Evolutionary conservation across 2,797 vertebrate species (phyloP), one percentile per base, ranked within the genome.

Genomic region (Coregonus suidteri): DNA sequence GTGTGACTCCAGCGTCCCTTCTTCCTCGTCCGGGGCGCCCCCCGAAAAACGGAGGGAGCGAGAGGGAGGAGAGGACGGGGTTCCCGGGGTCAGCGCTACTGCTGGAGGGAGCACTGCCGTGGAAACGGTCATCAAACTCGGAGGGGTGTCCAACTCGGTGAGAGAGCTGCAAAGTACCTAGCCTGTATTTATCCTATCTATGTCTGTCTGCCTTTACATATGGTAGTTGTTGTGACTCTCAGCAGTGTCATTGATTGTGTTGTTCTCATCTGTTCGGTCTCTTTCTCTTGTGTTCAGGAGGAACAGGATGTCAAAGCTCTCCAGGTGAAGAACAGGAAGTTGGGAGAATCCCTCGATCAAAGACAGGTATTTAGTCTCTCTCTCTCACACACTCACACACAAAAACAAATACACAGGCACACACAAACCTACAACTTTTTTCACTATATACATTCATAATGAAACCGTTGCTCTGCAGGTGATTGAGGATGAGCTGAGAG

Each of bases 301-400:
- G 98, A 99, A 79, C 92, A 98, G 91, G 98, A 99, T 86, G 96
- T 99, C 79, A 95, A 96, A 86, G 96, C 97, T 35, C 93, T 99
- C 13, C 97, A 97, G 88, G 88, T 95, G n/a, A 99, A 99, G 91
- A 99, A 99, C 86, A 90, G 97, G 73, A 99, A 99, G 83, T 86
- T 99, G 9, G 97, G 96, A 0, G 98, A 98, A 85, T 92, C 98
- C 88, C 92, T 99, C 0, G 97, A 99, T 89, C 97, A 97, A 81
- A 94, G 97, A 85, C 97, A 99, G 93, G 95, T 96, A 62, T 88
- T 20, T 25, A 84, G 83, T 62, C 0, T 54, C 31, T 34, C 31
- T 34, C 31, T 34, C 31, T 34, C 31, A 34, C 31, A 2, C 3
- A 16, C 35, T 18, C 15, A 72, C 54, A 71, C 75, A 47, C 9